Percentiles rank a stretch among this genome's conserved stretches.
phyloP scores from a whole-genome alignment of 2,888 invertebrate species.

The Diachrysia chrysitis region DNA sequence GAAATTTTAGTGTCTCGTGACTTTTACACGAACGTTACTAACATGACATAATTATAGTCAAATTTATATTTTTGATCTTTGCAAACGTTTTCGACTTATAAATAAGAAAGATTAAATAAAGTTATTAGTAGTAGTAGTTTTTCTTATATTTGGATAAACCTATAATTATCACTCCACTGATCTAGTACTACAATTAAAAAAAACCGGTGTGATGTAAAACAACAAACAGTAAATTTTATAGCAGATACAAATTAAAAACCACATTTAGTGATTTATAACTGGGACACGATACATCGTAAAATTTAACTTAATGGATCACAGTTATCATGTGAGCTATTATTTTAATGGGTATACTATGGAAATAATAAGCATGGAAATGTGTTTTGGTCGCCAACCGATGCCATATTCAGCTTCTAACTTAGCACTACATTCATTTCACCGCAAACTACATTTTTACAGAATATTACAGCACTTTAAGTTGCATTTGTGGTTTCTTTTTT shows the following conservation, averaged over 20 bases:
- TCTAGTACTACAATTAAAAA: too few species aligned
- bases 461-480: not conserved
- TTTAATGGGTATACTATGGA: not conserved
- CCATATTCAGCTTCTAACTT: not conserved
- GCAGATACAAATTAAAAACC: not conserved
- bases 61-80: not conserved
- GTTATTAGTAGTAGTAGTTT: too few species aligned
- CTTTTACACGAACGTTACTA: not conserved
- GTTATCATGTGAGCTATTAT: conserved; percentile 1
- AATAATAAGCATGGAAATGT: not conserved
- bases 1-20: not conserved
- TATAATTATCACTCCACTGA: too few species aligned
- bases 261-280: not conserved
- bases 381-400: not conserved
- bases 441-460: not conserved
- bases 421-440: not conserved
- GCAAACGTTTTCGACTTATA: too few species aligned
- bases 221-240: too few species aligned
- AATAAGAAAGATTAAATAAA: too few species aligned
- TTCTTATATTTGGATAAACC: too few species aligned
- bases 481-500: not conserved
- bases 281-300: not conserved
- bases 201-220: too few species aligned
- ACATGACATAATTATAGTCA: not conserved
- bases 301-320: not conserved